These are phyloP conservation scores for Chelonus insularis DNA, from an alignment of 1,140 invertebrate species.

Conservation along the genomic window DNA sequence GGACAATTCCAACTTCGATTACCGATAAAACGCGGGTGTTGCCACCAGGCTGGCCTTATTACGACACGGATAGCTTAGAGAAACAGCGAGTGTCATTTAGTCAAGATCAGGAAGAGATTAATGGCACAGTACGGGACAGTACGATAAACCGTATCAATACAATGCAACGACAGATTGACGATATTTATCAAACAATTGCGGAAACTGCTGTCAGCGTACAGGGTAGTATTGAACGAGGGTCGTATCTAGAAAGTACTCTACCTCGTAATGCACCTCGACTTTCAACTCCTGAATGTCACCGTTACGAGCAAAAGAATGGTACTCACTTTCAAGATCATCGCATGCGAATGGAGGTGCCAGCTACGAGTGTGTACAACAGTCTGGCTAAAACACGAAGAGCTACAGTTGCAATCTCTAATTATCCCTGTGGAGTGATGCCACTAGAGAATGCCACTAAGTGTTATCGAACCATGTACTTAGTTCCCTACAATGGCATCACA, in stretches of 20 bases:
- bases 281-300: not conserved
- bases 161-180: slow-evolving; percentile 54
- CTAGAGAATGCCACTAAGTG: slow-evolving; percentile 43
- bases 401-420: slow-evolving; percentile 35
- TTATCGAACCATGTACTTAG: slow-evolving; percentile 70
- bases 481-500: slow-evolving; percentile 68
- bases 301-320: slow-evolving; percentile 32
- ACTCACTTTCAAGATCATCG: slow-evolving; percentile 36
- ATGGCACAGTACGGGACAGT: slow-evolving; percentile 35
- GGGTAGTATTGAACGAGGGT: slow-evolving; percentile 33
- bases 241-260: slow-evolving; percentile 45
- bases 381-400: slow-evolving; percentile 41
- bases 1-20: slow-evolving; percentile 46
- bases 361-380: slow-evolving; percentile 30
- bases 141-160: slow-evolving; percentile 54
- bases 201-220: slow-evolving; percentile 44
- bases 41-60: slow-evolving; percentile 68
- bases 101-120: slow-evolving; percentile 25
- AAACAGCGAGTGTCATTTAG: slow-evolving; percentile 25
- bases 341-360: slow-evolving; percentile 37
- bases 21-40: slow-evolving; percentile 50
- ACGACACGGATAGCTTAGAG: slow-evolving; percentile 51
- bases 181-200: slow-evolving; percentile 56
- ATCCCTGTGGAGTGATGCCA: slow-evolving; percentile 37
- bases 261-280: slow-evolving; percentile 29